Evolutionary conservation across 2,888 invertebrate genomes (phyloP).

Genomic region (Cerastoderma edule): DNA sequence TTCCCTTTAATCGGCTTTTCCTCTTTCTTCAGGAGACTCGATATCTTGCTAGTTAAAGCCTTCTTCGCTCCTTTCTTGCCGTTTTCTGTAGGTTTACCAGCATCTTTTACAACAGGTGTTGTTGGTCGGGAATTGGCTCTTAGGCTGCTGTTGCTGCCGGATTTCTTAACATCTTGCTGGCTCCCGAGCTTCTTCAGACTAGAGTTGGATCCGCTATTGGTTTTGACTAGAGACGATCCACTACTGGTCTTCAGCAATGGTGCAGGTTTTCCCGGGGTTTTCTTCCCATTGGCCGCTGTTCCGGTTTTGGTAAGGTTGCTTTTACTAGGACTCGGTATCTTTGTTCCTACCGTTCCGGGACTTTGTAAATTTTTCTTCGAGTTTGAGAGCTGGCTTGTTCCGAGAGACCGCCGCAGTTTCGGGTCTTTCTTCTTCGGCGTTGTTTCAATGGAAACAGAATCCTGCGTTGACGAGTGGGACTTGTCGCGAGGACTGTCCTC

Average conservation of each 20-base stretch:
- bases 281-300: conserved; percentile 57
- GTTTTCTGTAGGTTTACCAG: conserved; percentile 44
- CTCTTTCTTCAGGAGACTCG: conserved; percentile 89
- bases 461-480: conserved; percentile 69
- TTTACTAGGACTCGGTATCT: conserved; percentile 64
- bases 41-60: conserved; percentile 88
- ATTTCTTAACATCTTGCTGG: conserved; percentile 61
- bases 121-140: conserved; percentile 80
- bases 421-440: conserved; percentile 41
- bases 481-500: conserved; percentile 60
- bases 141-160: conserved; percentile 71
- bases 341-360: conserved; percentile 38
- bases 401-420: conserved; percentile 35
- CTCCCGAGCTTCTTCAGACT: conserved; percentile 60
- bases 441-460: conserved; percentile 31
- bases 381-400: conserved; percentile 38
- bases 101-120: conserved; percentile 68
- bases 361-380: conserved; percentile 45
- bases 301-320: conserved; percentile 62
- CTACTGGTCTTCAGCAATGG: conserved; percentile 70
- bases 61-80: conserved; percentile 66
- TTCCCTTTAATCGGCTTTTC: conserved; percentile 43
- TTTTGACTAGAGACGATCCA: conserved; percentile 69
- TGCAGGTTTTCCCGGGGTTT: conserved; percentile 52
- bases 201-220: conserved; percentile 59